phyloP scores from a whole-genome alignment of 2,113 vertebrate species.

The Rhabdomys dilectus region DNA sequence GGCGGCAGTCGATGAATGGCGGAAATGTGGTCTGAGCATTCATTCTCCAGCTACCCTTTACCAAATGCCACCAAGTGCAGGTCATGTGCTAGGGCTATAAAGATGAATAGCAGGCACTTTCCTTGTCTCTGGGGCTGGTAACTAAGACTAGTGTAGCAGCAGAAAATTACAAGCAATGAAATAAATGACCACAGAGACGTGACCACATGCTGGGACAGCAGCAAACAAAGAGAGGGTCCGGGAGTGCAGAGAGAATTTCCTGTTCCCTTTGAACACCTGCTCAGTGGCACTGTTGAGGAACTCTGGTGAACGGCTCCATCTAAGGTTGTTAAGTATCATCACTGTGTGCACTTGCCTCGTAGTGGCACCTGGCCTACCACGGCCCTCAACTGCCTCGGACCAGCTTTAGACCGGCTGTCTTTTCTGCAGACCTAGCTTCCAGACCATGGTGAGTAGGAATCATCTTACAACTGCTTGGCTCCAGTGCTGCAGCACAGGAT shows the following conservation, averaged over 20 bases:
- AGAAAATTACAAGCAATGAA: not conserved
- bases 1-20: accelerated
- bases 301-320: not conserved
- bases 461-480: not conserved
- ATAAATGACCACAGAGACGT: not conserved
- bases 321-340: accelerated
- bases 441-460: not conserved
- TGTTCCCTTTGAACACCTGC: not conserved
- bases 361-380: not conserved
- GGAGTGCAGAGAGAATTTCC: not conserved
- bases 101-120: not conserved
- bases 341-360: not conserved
- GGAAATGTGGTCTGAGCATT: not conserved
- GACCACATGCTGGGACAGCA: not conserved
- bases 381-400: not conserved
- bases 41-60: not conserved
- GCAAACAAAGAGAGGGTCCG: not conserved
- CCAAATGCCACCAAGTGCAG: not conserved
- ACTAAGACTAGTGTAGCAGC: not conserved
- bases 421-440: not conserved
- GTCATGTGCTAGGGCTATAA: not conserved
- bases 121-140: not conserved
- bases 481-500: not conserved
- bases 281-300: not conserved
- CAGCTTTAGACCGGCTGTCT: not conserved